Base-by-base conservation (phyloP, 2,888 invertebrate genomes). In the Erebia ligea region DNA sequence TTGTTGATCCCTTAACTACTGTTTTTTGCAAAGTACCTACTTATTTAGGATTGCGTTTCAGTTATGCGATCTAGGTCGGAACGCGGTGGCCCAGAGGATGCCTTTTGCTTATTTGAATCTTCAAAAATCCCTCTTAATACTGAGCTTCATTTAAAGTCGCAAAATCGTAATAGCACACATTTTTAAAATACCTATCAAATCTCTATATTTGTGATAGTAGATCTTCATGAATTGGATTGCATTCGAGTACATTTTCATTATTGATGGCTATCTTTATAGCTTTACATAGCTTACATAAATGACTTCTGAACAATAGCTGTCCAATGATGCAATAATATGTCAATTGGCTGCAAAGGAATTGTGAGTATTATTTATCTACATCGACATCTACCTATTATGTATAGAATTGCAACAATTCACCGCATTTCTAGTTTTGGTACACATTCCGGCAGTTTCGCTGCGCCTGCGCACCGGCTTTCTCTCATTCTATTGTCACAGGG, bases 361-460 rank as follows among this genome's bases (percentile, higher is more conserved):
- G 15, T 10, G 19, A 15, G 52, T 21, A 63, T 69, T 69, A 66
- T 50, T 69, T 69, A 66, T 50, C 61, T 72, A 45, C 25, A 69
- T 57, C 52, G 63, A 62, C 17, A 40, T 17, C 48, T 63, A 57
- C 34, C 34, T 34, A 34, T 34, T 34, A 64, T 56, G 64, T 56
- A 66, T 65, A 67, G 70, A 70, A 65, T 63, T 68, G 66, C 68
- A 74, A 74, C 70, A 74, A 74, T 70, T 69, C 67, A 68, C 54
- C 70, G 69, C 71, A 73, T 72, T 72, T 70, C 72, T 72, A 66
- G 70, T 72, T 74, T 72, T 67, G 72, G 70, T 57, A 70, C 63
- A 72, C 74, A 74, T 72, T 74, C 72, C 65, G 67, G 56, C 71
- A 63, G 67, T 71, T 72, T 65, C 73, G 72, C 72, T 64, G 65